Percentiles rank a stretch among this genome's conserved stretches.
phyloP scores from a whole-genome alignment of 2,113 vertebrate genomes.

The Athene cunicularia region DNA sequence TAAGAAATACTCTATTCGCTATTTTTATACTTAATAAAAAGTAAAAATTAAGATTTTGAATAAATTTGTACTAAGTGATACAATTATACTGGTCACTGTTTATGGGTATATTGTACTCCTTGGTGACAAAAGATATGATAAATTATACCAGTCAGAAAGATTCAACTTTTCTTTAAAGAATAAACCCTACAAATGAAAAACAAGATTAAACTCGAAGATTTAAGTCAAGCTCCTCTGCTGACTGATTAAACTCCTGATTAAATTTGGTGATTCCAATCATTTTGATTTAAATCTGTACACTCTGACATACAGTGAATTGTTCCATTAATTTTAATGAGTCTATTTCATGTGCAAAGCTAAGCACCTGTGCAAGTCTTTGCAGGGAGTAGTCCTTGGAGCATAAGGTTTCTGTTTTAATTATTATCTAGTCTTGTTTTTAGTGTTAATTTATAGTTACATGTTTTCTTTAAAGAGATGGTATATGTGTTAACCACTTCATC shows the following conservation, averaged over 20 bases:
- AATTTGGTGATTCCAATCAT: neutral
- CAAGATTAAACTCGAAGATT: neutral
- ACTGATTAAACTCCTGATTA: slow-evolving; percentile 11
- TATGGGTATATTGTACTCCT: neutral
- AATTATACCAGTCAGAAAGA: neutral
- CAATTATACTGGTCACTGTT: neutral
- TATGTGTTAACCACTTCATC: neutral
- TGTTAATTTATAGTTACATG: neutral
- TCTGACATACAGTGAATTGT: neutral
- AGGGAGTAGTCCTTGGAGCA: neutral
- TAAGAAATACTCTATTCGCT: neutral
- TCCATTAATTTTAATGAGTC: slow-evolving; percentile 17
- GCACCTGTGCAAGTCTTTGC: neutral
- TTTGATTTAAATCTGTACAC: neutral
- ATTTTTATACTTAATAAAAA: neutral
- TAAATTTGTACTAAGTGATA: neutral
- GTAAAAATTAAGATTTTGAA: neutral
- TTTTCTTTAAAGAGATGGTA: neutral
- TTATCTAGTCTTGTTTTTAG: neutral
- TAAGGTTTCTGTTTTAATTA: neutral
- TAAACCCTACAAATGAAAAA: neutral
- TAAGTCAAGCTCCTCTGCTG: neutral
- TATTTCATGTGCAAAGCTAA: neutral
- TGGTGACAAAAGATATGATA: neutral
- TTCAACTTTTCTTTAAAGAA: neutral